A percentile compares a stretch with the other conserved stretches of the same genome.
Conservation (phyloP, 2,797 vertebrate genomes). For the Apogon talboti region DNA sequence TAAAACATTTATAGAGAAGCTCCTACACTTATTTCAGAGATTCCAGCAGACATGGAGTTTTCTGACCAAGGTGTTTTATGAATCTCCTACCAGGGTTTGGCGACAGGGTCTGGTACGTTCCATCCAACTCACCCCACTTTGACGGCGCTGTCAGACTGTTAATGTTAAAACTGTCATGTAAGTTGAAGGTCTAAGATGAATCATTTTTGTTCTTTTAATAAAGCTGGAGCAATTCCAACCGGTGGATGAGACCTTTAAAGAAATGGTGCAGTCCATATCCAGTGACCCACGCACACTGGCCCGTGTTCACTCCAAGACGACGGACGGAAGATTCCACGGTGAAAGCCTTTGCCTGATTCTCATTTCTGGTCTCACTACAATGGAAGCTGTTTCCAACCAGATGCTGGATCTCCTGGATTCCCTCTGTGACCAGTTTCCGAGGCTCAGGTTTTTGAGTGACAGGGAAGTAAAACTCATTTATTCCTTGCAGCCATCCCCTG, state of each 20-base stretch:
- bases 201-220: slow-evolving; percentile 12
- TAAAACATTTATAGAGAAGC: slow-evolving; percentile 67
- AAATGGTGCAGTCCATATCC: slow-evolving; percentile 77
- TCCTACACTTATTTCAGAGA: slow-evolving; percentile 83
- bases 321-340: slow-evolving; percentile 62
- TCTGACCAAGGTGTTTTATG: slow-evolving; percentile 82
- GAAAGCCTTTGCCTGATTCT: slow-evolving; percentile 73
- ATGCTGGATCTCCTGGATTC: slow-evolving; percentile 75
- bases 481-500: slow-evolving; percentile 65
- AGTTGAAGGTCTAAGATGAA: not conserved
- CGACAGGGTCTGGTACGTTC: slow-evolving; percentile 81
- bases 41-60: slow-evolving; percentile 89
- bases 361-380: slow-evolving; percentile 72
- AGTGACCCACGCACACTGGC: slow-evolving; percentile 80
- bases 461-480: slow-evolving; percentile 84
- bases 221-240: slow-evolving; percentile 75
- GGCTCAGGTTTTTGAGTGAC: slow-evolving; percentile 88
- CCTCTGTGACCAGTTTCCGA: slow-evolving; percentile 79
- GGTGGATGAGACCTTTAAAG: slow-evolving; percentile 82
- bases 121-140: not conserved
- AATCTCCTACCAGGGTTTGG: slow-evolving; percentile 71
- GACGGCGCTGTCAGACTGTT: not conserved
- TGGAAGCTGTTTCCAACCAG: slow-evolving; percentile 83
- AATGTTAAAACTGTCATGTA: not conserved
- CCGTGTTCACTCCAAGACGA: slow-evolving; percentile 64